A percentile compares a stretch with the other conserved stretches of the same genome.
phyloP scores from a whole-genome alignment of 2,113 vertebrate species.

The Castor canadensis region DNA sequence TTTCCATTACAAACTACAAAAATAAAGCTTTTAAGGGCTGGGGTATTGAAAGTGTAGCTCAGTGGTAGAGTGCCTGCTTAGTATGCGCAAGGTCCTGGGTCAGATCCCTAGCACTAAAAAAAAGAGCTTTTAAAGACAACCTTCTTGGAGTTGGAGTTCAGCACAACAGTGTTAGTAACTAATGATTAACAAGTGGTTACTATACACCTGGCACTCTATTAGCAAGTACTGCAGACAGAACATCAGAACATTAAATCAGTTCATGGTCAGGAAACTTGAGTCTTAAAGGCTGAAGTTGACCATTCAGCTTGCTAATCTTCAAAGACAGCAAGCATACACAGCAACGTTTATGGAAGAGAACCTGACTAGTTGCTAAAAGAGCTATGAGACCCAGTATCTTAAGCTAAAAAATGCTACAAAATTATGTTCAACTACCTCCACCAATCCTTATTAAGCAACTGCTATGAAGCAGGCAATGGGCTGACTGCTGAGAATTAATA shows the following conservation, averaged over 20 bases:
- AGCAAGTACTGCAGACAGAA: background rate
- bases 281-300: background rate
- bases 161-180: background rate
- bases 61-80: background rate
- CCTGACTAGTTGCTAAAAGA: background rate
- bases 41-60: background rate
- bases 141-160: background rate
- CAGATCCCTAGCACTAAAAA: background rate
- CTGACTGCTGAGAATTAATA: background rate
- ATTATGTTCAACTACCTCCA: background rate
- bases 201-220: background rate
- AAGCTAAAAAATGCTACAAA: background rate
- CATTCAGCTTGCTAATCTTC: background rate
- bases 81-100: background rate
- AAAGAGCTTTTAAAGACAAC: background rate
- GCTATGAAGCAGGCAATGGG: background rate
- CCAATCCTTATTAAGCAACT: background rate
- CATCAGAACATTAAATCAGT: background rate
- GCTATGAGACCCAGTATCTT: background rate
- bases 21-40: background rate
- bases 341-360: background rate
- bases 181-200: background rate
- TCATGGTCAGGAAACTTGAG: background rate
- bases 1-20: background rate
- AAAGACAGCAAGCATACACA: background rate